Base-by-base conservation (phyloP, 2,113 vertebrate species). In the Spea bombifrons region DNA sequence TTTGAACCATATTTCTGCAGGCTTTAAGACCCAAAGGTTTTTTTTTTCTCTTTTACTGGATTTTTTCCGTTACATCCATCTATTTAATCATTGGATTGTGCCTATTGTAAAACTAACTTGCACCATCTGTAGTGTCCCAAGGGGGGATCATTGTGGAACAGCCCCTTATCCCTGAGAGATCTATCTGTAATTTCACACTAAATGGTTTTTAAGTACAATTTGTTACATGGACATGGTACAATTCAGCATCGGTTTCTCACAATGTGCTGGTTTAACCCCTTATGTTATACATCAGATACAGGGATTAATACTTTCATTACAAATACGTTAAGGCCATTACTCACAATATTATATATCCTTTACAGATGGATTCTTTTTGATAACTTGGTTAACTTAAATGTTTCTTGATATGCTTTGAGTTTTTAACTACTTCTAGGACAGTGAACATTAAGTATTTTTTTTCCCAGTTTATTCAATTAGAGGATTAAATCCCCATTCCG, bases 41-140 rank as follows among this genome's bases (percentile, higher is more conserved):
- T 15, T 61, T 68, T 59, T 48, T 57, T 13, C 0, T 52, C 59
- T 30, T 57, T 44, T 30, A 66, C 66, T 13, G 12, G 30, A 16
- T 46, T 17, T 78, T 64, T 66, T 66, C 76, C 69, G 76, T 78
- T 78, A 78, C 69, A 57, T 71, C 66, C 67, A 61, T 78, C 61
- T 30, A 65, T 78, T 78, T 78, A 78, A 66, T 72, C 76, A 78
- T 78, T 46, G n/a, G 69, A 78, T 55, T 78, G 61, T 70, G 75
- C 44, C 69, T 57, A 57, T 78, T 78, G 76, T 78, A 71, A 53
- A 17, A 72, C 61, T 72, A 78, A 78, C 76, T 55, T 65, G 76
- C 69, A 78, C 76, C 76, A 78, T 78, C 76, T 78, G 76, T 66
- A 78, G 69, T 53, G 48, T 72, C 69, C 63, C 76, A 47, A 53